Evolutionary conservation across 2,113 vertebrate species (phyloP).

Genomic region (Chroicocephalus ridibundus): DNA sequence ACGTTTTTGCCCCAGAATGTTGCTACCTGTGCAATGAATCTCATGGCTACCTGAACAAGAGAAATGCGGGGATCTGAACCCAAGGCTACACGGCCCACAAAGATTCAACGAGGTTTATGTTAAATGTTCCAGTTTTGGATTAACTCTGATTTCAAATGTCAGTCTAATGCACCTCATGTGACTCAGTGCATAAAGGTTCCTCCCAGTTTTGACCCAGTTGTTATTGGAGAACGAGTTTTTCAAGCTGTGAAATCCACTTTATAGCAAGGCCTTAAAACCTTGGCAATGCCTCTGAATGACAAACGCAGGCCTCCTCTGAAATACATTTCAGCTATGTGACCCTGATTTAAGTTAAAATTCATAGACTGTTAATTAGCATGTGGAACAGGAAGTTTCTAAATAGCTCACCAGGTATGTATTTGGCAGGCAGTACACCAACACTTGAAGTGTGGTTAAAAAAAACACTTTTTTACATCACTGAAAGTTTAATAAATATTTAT

Average conservation of each 20-base stretch:
- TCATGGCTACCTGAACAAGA: not conserved
- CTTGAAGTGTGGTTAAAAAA: constrained; percentile 36
- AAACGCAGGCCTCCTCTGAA: constrained; percentile 38
- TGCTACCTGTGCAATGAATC: not conserved
- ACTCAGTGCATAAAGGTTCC: not conserved
- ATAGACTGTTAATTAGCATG: constrained; percentile 71
- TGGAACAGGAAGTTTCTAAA: constrained; percentile 72
- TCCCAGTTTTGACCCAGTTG: constrained; percentile 21
- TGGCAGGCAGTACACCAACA: constrained; percentile 44
- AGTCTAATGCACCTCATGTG: not conserved
- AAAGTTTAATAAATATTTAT: constrained; percentile 46
- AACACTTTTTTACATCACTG: constrained; percentile 29
- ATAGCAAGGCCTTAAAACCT: not conserved
- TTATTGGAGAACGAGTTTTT: constrained; percentile 18
- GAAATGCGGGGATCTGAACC: not conserved
- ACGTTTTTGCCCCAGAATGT: not conserved
- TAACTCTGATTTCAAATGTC: constrained; percentile 21
- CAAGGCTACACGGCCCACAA: not conserved
- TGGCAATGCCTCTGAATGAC: constrained; percentile 55
- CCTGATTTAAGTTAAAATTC: constrained; percentile 64
- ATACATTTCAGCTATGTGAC: constrained; percentile 22
- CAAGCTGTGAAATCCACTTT: constrained; percentile 16
- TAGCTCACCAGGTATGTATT: constrained; percentile 58
- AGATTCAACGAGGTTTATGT: not conserved
- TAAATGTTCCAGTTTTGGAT: not conserved